Base-by-base conservation (phyloP, 2,113 vertebrate species). In the Mixornis gularis region DNA sequence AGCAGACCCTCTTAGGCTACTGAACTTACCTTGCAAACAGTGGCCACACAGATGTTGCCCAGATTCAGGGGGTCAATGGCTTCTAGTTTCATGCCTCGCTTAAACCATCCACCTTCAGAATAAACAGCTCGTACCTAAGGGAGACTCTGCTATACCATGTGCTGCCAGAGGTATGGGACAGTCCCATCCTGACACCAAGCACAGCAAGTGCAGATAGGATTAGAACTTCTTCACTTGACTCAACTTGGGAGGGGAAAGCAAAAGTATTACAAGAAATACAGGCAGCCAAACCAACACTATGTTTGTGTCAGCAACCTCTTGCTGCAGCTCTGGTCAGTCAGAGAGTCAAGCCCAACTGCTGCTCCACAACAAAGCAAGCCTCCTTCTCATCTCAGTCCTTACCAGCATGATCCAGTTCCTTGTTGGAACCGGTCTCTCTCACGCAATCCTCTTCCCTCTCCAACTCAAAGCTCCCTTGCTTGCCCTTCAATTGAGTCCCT, bases 11-110 rank as follows among this genome's bases (percentile, higher is more conserved):
- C 26, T 56, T 43, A 41, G 3, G 12, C 29, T 44, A n/a, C 34
- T 13, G 44, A 76, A 79, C 95, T 95, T 92, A 99, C 99, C 98
- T 99, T 99, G 90, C 98, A 98, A 73, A 99, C 96, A n/a, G 98
- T 98, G n/a, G 99, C 98, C 87, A 99, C 99, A 13, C 98, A 99
- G 96, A 99, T 99, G 94, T 98, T 99, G 80, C 99, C 98, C 90
- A 99, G 96, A 86, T 99, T 99, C 43, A 99, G 96, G 8, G 99
- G 99, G 90, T 99, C 99, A 27, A 99, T 98, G 48, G 98, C 99
- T 95, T 99, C 99, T 69, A 99, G 96, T 90, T 99, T 99, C 99
- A 99, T 99, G 66, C 98, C 98, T 83, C 98, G 97, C 85, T 98
- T 97, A 85, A 99, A 99, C 98, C 98, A 99, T 41, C 97, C 96